Conservation (phyloP, 1,140 invertebrate genomes). For the Argopecten irradians region DNA sequence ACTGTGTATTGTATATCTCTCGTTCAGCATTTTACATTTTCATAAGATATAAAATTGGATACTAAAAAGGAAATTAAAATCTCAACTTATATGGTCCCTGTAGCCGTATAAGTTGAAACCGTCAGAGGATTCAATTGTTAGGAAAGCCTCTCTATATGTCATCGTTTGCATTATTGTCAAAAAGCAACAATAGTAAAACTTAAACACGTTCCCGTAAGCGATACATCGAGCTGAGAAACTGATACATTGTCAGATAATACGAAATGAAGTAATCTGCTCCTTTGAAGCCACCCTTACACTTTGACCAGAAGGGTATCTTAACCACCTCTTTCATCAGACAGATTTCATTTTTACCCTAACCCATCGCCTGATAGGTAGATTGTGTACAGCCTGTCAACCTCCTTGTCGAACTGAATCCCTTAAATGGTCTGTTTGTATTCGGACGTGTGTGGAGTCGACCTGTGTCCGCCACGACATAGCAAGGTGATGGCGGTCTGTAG, state of each 20-base stretch:
- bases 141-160: neutral
- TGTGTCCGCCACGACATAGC: slow-evolving; percentile 4
- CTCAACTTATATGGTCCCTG: neutral
- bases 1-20: slow-evolving; percentile 2
- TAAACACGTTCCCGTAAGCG: neutral
- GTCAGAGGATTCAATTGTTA: neutral
- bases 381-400: neutral
- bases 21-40: neutral
- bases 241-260: slow-evolving; percentile 10
- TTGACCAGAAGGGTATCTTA: neutral
- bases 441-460: slow-evolving; percentile 5
- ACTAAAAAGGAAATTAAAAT: slow-evolving; percentile 4
- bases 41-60: slow-evolving; percentile 23
- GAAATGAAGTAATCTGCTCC: neutral
- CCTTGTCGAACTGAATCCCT: neutral
- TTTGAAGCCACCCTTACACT: slow-evolving; percentile 12
- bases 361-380: slow-evolving; percentile 13
- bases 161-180: slow-evolving; percentile 9
- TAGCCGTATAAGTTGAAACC: neutral
- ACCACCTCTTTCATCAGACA: neutral
- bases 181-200: slow-evolving; percentile 16
- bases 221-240: neutral
- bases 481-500: slow-evolving; percentile 19
- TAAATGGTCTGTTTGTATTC: slow-evolving; percentile 2
- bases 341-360: neutral